Percentiles rank a stretch among this genome's conserved stretches.
Evolutionary conservation across 2,797 vertebrate genomes (phyloP).

Genomic region (Australoheros facetus): DNA sequence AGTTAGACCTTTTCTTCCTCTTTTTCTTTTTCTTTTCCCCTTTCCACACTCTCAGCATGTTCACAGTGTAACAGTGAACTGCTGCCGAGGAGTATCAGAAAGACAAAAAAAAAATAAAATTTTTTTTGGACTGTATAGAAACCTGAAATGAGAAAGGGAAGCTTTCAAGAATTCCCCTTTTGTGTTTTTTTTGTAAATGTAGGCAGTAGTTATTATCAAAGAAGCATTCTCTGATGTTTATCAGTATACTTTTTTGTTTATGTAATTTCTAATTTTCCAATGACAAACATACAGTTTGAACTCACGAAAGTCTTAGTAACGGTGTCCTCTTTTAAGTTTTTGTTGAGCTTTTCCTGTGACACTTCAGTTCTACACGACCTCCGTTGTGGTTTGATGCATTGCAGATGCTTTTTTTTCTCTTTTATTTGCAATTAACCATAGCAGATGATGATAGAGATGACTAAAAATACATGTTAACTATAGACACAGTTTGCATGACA

Average conservation of each 20-base stretch:
- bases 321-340: not conserved
- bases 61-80: too few species aligned
- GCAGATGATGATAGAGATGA: not conserved
- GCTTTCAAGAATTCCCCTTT: constrained; percentile 6
- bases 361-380: not conserved
- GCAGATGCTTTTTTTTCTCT: not conserved
- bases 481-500: not conserved
- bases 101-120: not conserved
- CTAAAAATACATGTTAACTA: not conserved
- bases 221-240: not conserved
- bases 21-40: constrained; percentile 32
- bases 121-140: not conserved
- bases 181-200: not conserved
- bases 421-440: not conserved
- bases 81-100: not conserved
- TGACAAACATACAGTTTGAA: not conserved
- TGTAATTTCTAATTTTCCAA: not conserved
- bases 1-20: constrained; percentile 23
- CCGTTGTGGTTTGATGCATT: not conserved
- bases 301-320: not conserved
- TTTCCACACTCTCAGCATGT: not conserved
- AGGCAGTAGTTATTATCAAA: not conserved
- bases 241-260: not conserved
- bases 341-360: not conserved
- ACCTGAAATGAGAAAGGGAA: constrained; percentile 10